Base-by-base conservation (phyloP, 2,888 invertebrate genomes). In the Chamaedrilus cognettii region DNA sequence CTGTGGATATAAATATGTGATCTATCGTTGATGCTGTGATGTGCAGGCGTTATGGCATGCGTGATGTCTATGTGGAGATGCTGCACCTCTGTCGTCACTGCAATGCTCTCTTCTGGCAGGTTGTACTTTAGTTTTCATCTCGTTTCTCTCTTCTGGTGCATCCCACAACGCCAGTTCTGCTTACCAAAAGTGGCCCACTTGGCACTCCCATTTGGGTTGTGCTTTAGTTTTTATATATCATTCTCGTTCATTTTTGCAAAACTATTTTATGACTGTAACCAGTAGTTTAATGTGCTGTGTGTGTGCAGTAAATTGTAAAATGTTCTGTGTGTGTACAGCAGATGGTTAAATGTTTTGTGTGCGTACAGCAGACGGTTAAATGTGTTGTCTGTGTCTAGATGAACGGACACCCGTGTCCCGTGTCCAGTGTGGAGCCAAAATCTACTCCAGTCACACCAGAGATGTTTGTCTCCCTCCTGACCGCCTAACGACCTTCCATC, bases 101-200 rank as follows among this genome's bases (percentile, higher is more conserved):
- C 69, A 72, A 67, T 35, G 72, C 73, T 58, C 67, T 73, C 30
- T 74, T 60, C 32, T 73, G 73, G 73, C 59, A 73, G 71, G 74
- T 73, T 59, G 42, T 15, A 15, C 42, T 19, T 42, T 42, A 19
- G 11, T 42, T 42, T n/a, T n/a, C n/a, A n/a, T n/a, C n/a, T n/a
- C n/a, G n/a, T n/a, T n/a, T n/a, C n/a, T n/a, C n/a, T n/a, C n/a
- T n/a, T n/a, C n/a, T n/a, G n/a, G n/a, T n/a, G n/a, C n/a, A n/a
- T n/a, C n/a, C n/a, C n/a, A n/a, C n/a, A n/a, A n/a, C n/a, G n/a
- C n/a, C n/a, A n/a, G n/a, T n/a, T n/a, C n/a, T n/a, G n/a, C n/a
- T n/a, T n/a, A n/a, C n/a, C n/a, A n/a, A n/a, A n/a, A n/a, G n/a
- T n/a, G n/a, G n/a, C n/a, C n/a, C n/a, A n/a, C n/a, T n/a, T n/a